Percentiles rank a stretch among this genome's conserved stretches.
Conservation (phyloP, 2,113 vertebrate species). For the Tachuris rubrigastra region DNA sequence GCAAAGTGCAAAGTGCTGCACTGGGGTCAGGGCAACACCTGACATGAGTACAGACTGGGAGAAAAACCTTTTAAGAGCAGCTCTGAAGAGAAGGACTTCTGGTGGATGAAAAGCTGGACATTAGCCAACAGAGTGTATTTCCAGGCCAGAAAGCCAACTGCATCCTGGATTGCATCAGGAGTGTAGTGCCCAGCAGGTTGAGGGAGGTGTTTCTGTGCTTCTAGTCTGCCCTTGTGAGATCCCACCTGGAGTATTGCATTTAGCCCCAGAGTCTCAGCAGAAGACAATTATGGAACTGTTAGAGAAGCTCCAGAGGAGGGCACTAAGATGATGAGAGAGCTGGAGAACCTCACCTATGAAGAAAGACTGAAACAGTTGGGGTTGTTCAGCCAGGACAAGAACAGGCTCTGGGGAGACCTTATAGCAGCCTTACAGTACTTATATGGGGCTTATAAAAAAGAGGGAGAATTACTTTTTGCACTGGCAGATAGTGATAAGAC, state of each 20-base stretch:
- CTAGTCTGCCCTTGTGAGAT: neutral
- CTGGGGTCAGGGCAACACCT: neutral
- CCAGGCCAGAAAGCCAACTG: neutral
- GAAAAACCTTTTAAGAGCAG: neutral
- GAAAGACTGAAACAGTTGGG: neutral
- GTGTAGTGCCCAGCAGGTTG: neutral
- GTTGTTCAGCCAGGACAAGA: neutral
- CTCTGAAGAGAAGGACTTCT: neutral
- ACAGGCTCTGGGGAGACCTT: neutral
- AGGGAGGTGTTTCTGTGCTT: neutral
- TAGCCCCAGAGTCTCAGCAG: neutral
- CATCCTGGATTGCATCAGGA: neutral
- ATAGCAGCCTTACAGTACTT: neutral
- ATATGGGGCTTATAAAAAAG: neutral
- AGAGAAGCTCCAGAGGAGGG: neutral
- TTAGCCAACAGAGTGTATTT: neutral
- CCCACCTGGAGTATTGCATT: neutral
- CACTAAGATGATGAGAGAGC: neutral
- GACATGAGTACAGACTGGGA: neutral
- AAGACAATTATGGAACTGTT: neutral
- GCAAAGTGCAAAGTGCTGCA: neutral
- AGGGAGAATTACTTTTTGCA: neutral
- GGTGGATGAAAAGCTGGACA: neutral
- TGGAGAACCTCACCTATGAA: neutral
- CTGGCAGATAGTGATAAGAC: neutral